Percentiles rank a stretch among this genome's conserved stretches.
phyloP scores from a whole-genome alignment of 2,888 invertebrate species.

The Pachymerium ferrugineum region DNA sequence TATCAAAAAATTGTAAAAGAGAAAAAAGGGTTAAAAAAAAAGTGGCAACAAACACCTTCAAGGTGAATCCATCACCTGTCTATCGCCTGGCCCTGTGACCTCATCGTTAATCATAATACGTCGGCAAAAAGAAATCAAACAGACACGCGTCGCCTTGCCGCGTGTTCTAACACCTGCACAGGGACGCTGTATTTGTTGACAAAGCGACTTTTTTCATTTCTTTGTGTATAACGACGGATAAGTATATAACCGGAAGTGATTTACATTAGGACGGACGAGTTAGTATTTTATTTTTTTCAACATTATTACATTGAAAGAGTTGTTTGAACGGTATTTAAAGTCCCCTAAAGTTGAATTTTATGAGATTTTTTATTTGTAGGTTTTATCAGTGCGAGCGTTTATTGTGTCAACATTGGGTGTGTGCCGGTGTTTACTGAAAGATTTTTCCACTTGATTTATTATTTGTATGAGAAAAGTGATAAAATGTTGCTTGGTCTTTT shows the following conservation, averaged over 20 bases:
- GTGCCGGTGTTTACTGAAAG: not conserved
- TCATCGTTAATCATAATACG: constrained; percentile 4
- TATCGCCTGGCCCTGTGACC: constrained; percentile 1
- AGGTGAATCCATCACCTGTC: constrained; percentile 13
- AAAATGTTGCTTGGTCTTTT: not conserved
- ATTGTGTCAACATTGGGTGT: not conserved
- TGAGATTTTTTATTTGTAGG: not conserved
- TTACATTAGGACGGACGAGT: not conserved
- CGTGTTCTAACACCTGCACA: not conserved
- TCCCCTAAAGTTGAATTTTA: not conserved
- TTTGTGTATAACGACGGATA: not conserved
- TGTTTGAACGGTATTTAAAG: not conserved
- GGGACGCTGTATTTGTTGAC: not conserved
- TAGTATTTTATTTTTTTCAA: not conserved
- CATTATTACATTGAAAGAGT: not conserved
- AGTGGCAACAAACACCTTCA: not conserved
- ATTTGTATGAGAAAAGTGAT: not conserved
- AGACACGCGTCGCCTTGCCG: not conserved
- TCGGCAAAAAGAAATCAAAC: constrained; percentile 13
- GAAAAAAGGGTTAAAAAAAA: too few species aligned
- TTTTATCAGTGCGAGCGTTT: not conserved
- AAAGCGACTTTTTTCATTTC: not conserved
- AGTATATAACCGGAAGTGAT: not conserved
- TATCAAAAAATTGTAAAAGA: not conserved
- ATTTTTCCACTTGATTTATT: not conserved